A percentile compares a stretch with the other conserved stretches of the same genome.
phyloP scores from a whole-genome alignment of 2,888 invertebrate species.

The Coecobrya sp. region DNA sequence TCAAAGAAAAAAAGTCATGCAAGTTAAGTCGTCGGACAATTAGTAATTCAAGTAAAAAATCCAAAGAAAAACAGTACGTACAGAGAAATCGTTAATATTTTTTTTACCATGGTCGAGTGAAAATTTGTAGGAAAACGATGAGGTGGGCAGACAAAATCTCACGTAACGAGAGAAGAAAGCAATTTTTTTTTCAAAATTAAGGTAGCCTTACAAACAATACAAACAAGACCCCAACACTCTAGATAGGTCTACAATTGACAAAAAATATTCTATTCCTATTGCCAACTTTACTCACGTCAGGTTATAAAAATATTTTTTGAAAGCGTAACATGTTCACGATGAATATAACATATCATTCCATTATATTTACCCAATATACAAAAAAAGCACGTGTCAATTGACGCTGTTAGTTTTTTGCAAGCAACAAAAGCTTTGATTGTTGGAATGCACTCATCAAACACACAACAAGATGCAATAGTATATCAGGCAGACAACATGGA shows the following conservation, averaged over 20 bases:
- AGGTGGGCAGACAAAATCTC: background rate
- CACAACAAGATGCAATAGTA: background rate
- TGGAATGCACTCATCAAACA: background rate
- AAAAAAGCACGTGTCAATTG: background rate
- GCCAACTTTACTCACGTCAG: background rate
- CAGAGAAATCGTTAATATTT: background rate
- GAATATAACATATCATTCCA: background rate
- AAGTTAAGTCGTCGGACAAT: conserved; percentile 55
- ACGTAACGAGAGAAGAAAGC: background rate
- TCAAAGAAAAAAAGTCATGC: conserved; percentile 62
- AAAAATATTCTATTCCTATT: background rate
- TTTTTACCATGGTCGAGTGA: background rate
- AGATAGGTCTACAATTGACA: background rate
- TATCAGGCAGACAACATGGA: background rate
- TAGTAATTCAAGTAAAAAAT: conserved; percentile 12
- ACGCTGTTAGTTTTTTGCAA: background rate
- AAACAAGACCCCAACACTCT: too few relatives aligned
- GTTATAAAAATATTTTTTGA: background rate
- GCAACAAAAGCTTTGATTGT: background rate
- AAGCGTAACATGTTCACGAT: background rate
- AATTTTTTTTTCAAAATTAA: too few relatives aligned
- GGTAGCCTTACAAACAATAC: too few relatives aligned
- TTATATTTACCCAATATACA: background rate
- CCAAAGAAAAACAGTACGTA: background rate
- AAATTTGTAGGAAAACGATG: background rate